Evolutionary conservation across 2,888 invertebrate genomes (phyloP).

Genomic region (Ashinkailepas kermadecensis): DNA sequence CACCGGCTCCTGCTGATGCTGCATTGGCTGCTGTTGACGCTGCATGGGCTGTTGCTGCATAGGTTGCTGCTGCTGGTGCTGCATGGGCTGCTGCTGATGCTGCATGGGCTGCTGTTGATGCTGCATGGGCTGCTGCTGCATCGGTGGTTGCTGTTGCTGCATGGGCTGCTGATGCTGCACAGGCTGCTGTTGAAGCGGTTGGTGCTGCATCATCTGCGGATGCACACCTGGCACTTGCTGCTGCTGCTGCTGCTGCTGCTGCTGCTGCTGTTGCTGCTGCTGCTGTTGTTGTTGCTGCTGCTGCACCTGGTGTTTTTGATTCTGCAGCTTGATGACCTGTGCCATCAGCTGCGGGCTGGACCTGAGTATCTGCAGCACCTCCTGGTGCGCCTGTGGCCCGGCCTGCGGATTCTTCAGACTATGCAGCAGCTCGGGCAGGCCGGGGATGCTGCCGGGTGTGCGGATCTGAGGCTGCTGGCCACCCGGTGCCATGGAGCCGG

Average conservation of each 20-base stretch:
- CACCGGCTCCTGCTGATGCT: neutral
- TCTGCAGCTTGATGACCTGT: constrained; percentile 33
- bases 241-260: constrained; percentile 41
- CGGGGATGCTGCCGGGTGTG: constrained; percentile 38
- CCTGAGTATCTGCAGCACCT: constrained; percentile 80
- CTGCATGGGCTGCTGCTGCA: constrained; percentile 43
- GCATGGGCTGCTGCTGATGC: neutral
- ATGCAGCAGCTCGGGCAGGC: constrained; percentile 73
- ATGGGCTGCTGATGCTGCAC: constrained; percentile 17
- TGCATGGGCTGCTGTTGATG: constrained; percentile 41
- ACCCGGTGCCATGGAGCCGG: neutral
- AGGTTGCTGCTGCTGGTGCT: neutral
- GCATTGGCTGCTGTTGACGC: neutral
- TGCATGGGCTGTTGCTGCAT: neutral
- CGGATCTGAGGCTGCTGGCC: constrained; percentile 38
- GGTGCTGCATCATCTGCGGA: constrained; percentile 34
- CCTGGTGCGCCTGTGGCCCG: constrained; percentile 84
- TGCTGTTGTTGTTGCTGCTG: constrained; percentile 34
- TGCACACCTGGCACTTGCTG: constrained; percentile 36
- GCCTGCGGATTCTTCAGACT: constrained; percentile 80
- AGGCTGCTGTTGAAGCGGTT: neutral
- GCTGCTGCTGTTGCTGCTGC: constrained; percentile 36
- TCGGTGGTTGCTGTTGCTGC: constrained; percentile 33
- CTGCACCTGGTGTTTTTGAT: constrained; percentile 44
- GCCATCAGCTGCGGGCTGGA: constrained; percentile 93